Percentiles rank a stretch among this genome's conserved stretches.
These are phyloP conservation scores for human DNA, from an alignment of 2,113 vertebrate genomes.

Conservation along the genomic window DNA sequence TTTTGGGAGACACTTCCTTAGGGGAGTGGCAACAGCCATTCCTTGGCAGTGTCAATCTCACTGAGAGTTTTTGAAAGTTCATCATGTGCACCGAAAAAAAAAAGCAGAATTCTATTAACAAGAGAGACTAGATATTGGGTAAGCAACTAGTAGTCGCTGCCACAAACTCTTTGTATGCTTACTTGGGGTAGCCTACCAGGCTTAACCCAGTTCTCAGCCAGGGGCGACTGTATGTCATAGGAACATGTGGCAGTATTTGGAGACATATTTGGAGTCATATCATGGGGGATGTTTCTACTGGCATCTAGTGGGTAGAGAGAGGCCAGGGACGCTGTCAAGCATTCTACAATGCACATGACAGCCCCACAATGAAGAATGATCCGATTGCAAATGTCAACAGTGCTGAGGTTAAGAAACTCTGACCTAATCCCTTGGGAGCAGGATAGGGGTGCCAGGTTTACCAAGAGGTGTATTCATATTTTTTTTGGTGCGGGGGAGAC, in stretches of 20 bases:
- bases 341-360: neutral
- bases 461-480: no score
- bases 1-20: neutral
- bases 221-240: accelerated
- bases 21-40: neutral
- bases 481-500: no score
- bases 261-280: no score
- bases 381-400: no score
- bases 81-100: accelerated
- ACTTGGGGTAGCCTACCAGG: neutral
- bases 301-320: neutral
- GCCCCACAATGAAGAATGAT: neutral
- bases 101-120: neutral
- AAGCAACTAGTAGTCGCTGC: neutral
- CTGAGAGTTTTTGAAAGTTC: neutral
- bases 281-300: no score
- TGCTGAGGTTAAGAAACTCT: neutral
- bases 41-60: neutral
- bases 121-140: neutral
- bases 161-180: neutral
- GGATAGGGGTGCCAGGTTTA: neutral
- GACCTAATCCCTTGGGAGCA: neutral
- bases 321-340: neutral
- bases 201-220: neutral
- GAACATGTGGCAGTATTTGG: neutral